phyloP scores from a whole-genome alignment of 2,797 vertebrate species.

The Xenops minutus region DNA sequence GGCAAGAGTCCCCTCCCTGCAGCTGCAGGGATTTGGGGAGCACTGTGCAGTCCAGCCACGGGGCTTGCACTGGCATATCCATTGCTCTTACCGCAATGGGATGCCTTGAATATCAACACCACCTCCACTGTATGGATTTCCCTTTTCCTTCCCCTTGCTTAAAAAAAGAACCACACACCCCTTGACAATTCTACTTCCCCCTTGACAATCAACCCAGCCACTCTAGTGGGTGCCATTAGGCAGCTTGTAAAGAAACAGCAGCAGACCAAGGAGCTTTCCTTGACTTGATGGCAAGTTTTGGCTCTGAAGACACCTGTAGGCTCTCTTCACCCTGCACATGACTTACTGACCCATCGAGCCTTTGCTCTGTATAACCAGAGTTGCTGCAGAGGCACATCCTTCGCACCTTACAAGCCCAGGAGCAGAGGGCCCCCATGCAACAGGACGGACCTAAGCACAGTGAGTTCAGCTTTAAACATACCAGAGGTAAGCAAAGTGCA shows the following conservation, averaged over 20 bases:
- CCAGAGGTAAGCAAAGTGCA: neutral
- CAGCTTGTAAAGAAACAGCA: neutral
- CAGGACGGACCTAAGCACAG: neutral
- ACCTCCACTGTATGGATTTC: neutral
- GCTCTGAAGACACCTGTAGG: neutral
- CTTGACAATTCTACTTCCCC: neutral
- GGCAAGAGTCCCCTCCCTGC: too few relatives aligned
- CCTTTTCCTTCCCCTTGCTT: neutral
- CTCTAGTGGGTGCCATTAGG: neutral
- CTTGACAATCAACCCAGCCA: neutral
- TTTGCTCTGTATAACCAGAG: neutral
- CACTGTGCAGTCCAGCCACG: neutral
- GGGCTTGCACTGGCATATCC: neutral
- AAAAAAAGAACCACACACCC: neutral
- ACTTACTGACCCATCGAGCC: neutral
- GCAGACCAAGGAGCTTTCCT: neutral
- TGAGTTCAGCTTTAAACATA: neutral
- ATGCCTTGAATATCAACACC: neutral
- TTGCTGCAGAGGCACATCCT: neutral
- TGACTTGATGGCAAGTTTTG: neutral
- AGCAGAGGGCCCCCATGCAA: neutral
- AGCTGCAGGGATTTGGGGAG: neutral
- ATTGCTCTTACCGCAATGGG: neutral
- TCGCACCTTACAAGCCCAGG: neutral
- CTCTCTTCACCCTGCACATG: neutral